Evolutionary conservation across 2,797 vertebrate genomes (phyloP).

Genomic region (Neopelma chrysocephalum): DNA sequence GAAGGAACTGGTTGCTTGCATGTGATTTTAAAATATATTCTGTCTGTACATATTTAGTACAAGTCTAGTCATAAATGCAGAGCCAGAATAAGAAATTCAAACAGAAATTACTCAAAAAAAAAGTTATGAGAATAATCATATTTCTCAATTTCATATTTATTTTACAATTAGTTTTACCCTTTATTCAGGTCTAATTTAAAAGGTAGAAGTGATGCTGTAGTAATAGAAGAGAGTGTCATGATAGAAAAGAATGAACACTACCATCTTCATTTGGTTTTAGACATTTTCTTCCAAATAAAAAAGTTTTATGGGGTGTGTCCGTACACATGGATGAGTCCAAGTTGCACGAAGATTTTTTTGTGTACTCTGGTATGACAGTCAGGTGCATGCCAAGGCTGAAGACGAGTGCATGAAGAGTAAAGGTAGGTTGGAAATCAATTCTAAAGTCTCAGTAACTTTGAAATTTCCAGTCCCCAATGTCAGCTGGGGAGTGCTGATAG

Average conservation of each 20-base stretch:
- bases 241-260: background rate
- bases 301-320: background rate
- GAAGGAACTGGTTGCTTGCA: background rate
- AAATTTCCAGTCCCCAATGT: background rate
- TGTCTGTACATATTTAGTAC: background rate
- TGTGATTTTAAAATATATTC: background rate
- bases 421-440: background rate
- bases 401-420: background rate
- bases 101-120: background rate
- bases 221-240: background rate
- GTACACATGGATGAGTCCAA: background rate
- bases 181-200: background rate
- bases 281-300: background rate
- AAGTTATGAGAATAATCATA: background rate
- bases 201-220: background rate
- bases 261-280: background rate
- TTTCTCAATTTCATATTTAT: background rate
- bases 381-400: background rate
- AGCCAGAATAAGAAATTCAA: background rate
- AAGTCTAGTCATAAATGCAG: background rate
- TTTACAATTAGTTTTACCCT: background rate
- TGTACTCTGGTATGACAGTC: rapidly evolving
- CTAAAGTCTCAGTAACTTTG: background rate
- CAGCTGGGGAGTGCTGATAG: background rate
- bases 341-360: background rate